Percentiles rank a stretch among this genome's conserved stretches.
phyloP scores from a whole-genome alignment of 2,113 vertebrate genomes.

The Pogonocichla stellata region DNA sequence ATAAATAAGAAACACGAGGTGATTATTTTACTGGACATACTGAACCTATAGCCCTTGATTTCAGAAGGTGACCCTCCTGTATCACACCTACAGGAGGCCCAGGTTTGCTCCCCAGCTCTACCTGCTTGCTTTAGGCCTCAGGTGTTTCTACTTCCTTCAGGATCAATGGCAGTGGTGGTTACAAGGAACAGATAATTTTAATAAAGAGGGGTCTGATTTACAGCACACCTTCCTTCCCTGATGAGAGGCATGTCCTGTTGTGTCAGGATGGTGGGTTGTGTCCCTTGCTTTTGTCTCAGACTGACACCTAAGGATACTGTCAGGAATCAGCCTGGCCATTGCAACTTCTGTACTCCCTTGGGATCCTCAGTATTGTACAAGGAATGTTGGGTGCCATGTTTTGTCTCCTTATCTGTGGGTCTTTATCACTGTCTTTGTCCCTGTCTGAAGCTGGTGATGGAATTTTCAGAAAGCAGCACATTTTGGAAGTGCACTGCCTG shows the following conservation, averaged over 20 bases:
- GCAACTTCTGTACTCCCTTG: neutral
- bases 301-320: neutral
- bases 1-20: neutral
- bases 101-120: neutral
- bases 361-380: no score
- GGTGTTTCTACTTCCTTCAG: neutral
- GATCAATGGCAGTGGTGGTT: neutral
- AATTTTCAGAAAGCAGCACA: neutral
- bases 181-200: neutral
- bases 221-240: neutral
- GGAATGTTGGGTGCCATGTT: neutral
- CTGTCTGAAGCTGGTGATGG: neutral
- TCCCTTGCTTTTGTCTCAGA: neutral
- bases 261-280: neutral
- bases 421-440: neutral
- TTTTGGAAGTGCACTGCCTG: neutral
- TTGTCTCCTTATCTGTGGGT: neutral
- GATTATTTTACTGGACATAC: neutral
- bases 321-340: neutral
- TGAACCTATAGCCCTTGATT: neutral
- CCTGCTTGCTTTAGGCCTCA: neutral
- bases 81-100: neutral
- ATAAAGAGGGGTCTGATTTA: neutral
- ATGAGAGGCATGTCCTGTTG: accelerated
- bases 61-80: neutral